Percentiles rank a stretch among this genome's conserved stretches.
Evolutionary conservation across 2,797 vertebrate species (phyloP).

Genomic region (Serranus cabrilla): DNA sequence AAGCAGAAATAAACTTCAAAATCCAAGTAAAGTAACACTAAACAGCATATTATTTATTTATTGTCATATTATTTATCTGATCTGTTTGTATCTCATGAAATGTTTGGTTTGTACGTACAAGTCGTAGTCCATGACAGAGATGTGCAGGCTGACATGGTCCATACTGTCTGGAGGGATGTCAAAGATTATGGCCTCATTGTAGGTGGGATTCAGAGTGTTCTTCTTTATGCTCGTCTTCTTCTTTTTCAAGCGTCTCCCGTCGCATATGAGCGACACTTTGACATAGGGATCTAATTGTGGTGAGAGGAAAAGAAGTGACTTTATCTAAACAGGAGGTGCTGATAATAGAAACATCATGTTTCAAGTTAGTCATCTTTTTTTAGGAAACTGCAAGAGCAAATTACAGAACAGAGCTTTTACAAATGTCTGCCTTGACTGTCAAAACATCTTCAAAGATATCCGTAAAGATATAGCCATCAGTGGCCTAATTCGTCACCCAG

Average conservation of each 20-base stretch:
- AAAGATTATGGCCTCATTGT: slow-evolving; percentile 99
- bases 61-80: neutral
- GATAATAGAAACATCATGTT: neutral
- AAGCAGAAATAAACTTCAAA: no score
- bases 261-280: slow-evolving; percentile 97
- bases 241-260: slow-evolving; percentile 96
- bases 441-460: slow-evolving; percentile 32
- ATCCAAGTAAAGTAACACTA: no score
- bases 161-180: slow-evolving; percentile 99
- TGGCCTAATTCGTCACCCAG: slow-evolving; percentile 6
- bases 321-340: neutral
- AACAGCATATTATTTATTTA: no score
- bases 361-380: slow-evolving; percentile 8
- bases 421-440: slow-evolving; percentile 27
- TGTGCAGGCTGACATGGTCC: slow-evolving; percentile 98
- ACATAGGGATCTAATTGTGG: slow-evolving; percentile 93
- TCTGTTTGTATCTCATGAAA: neutral
- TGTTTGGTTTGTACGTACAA: slow-evolving; percentile 84
- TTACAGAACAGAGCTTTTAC: slow-evolving; percentile 22
- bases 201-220: slow-evolving; percentile 97
- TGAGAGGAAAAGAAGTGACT: neutral
- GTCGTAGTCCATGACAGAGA: slow-evolving; percentile 99
- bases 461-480: neutral
- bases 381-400: neutral
- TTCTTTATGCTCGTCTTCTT: slow-evolving; percentile 99